Evolutionary conservation across 2,797 vertebrate species (phyloP), one percentile per base, ranked within the genome.

Genomic region (Alouatta caraya): DNA sequence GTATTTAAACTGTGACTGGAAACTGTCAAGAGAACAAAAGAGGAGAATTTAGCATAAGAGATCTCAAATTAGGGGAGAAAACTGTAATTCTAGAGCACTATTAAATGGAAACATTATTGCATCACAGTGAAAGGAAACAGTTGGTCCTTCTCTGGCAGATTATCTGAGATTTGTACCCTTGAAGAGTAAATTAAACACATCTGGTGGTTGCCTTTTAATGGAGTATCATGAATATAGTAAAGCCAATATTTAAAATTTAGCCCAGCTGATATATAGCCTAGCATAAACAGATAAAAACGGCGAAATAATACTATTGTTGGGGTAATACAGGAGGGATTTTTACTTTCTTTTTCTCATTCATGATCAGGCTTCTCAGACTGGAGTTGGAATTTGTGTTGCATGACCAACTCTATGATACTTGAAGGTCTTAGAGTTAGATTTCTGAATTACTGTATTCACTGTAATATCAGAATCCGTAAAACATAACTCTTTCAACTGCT

Each of bases 21-120:
- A 96, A 91, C 92, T 96, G 42, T n/a, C 50, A 52, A 37, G 64
- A 97, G 84, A 94, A 98, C 76, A 96, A 93, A 97, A 85, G 55
- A 80, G 93, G 83, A 92, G 92, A 67, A 78, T 90, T 93, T 90
- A 87, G 24, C 6, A 4, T 0, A 0, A 76, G 75, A 93, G 72
- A 78, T 83, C 87, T 85, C 85, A 94, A 94, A 88, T 70, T 92
- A 13, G 9, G 72, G 9, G 11, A 73, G 78, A 39, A 22, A 83
- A 93, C 73, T 73, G 14, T 91, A 82, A 28, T 72, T 97, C 75
- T 46, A 42, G 21, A 89, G 22, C 64, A 57, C 89, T n/a, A 33
- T 72, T 96, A 85, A 76, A 73, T 30, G 67, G 30, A 80, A 85
- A 1, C 0, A 92, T 87, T 15, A 70, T 86, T 48, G 78, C 21